Conservation (phyloP, 1,140 invertebrate species). For the Drosophila sturtevanti region DNA sequence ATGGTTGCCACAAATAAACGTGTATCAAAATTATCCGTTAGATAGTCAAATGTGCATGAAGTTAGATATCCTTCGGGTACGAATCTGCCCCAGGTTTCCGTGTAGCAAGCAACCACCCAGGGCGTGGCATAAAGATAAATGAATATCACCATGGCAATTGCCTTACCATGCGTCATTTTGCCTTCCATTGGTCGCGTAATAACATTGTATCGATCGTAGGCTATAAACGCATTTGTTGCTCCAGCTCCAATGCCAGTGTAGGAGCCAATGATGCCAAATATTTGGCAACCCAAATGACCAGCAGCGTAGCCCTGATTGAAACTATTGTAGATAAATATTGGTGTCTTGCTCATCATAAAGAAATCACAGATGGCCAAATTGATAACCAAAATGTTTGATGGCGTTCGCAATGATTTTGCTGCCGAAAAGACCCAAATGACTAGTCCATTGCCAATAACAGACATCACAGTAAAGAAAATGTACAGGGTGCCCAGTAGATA, state of each 20-base stretch:
- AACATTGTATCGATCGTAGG: slow-evolving; percentile 86
- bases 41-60: slow-evolving; percentile 92
- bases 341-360: slow-evolving; percentile 94
- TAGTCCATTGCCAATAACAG: slow-evolving; percentile 92
- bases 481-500: slow-evolving; percentile 93
- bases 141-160: slow-evolving; percentile 88
- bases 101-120: slow-evolving; percentile 90
- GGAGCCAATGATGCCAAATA: slow-evolving; percentile 90
- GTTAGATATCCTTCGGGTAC: slow-evolving; percentile 94
- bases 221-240: slow-evolving; percentile 87
- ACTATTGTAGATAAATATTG: slow-evolving; percentile 86
- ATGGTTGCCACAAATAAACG: slow-evolving; percentile 89
- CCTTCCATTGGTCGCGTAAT: slow-evolving; percentile 93
- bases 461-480: slow-evolving; percentile 89
- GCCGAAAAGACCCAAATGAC: slow-evolving; percentile 94
- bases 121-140: slow-evolving; percentile 91
- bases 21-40: slow-evolving; percentile 89
- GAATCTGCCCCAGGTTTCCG: slow-evolving; percentile 92
- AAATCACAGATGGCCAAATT: slow-evolving; percentile 94
- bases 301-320: slow-evolving; percentile 90
- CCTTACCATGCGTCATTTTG: slow-evolving; percentile 90
- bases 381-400: slow-evolving; percentile 95
- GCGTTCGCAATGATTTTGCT: slow-evolving; percentile 91
- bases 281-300: slow-evolving; percentile 89
- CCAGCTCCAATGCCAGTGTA: slow-evolving; percentile 92